Base-by-base conservation (phyloP, 1,140 invertebrate genomes). In the Parapsyche elsis region DNA sequence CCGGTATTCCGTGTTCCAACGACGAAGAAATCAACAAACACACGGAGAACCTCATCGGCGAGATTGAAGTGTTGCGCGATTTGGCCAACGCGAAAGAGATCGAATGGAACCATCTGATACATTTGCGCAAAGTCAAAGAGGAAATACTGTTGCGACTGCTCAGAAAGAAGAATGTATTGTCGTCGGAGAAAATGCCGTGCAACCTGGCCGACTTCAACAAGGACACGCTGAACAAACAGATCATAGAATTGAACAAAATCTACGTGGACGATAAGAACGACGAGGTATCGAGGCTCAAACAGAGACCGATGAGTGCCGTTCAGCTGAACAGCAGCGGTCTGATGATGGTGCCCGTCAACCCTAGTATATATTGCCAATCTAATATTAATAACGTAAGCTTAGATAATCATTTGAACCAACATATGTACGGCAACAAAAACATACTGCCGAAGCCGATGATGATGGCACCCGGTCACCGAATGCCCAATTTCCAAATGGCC, bases 61-160 rank as follows among this genome's bases (percentile, higher is more conserved):
- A 94, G 84, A 92, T 93, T 80, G 88, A 92, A 84, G 92, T 92
- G 0, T 86, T 95, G 64, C 89, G 92, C 64, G 92, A 93, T 81
- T 84, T 95, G 12, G 91, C 93, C 0, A 90, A 91, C 83, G 91
- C 92, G 84, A 95, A 95, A 86, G 95, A 95, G 88, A 90, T 92
- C 80, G 94, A 96, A 86, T 95, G 94, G 94, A 95, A 95, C 84
- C 92, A 94, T 64, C 92, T 96, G 30, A 84, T 95, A 7, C 91
- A 93, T 84, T 87, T 95, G 81, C 94, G 93, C 84, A 95, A 95
- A 85, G 88, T 95, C 0, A 95, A 95, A 87, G 94, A 96, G 85
- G 94, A 95, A 84, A 92, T 94, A 14, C 88, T 94, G 71, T 86
- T 93, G 14, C 86, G 94, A 76, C 87, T 95, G 2, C 87, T 93